These are phyloP conservation scores for Rhinichthys osculus DNA, from an alignment of 2,797 vertebrate species.

Conservation along the genomic window DNA sequence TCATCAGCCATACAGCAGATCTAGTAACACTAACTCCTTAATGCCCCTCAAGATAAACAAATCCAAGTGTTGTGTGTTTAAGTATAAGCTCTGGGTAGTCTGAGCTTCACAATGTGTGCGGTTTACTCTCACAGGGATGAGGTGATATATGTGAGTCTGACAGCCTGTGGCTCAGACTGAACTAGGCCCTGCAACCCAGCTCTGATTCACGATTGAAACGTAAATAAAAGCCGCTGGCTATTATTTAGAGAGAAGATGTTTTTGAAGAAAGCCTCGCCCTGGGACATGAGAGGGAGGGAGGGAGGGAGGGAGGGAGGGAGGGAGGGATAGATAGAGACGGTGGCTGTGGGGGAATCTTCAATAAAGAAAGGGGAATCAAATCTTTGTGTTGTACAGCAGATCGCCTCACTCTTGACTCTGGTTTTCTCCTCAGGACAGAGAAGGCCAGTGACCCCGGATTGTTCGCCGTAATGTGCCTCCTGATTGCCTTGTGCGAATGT, in stretches of 20 bases:
- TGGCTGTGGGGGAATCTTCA: not conserved
- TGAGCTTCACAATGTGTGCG: conserved; percentile 10
- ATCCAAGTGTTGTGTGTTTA: not conserved
- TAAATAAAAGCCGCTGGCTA: conserved; percentile 58
- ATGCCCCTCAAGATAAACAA: conserved; percentile 20
- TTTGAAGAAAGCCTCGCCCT: conserved; percentile 43
- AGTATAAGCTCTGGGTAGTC: not conserved
- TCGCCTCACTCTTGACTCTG: conserved; percentile 8
- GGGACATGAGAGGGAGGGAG: not conserved
- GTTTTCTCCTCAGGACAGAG: conserved; percentile 1
- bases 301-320: not conserved
- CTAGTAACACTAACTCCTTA: conserved; percentile 2
- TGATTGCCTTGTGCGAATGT: conserved; percentile 47
- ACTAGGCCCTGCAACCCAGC: conserved; percentile 26
- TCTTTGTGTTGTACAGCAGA: conserved; percentile 37
- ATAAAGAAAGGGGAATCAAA: conserved; percentile 22
- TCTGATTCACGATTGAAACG: conserved; percentile 56
- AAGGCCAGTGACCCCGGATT: conserved; percentile 35
- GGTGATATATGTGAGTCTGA: conserved; percentile 56
- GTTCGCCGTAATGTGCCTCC: conserved; percentile 46
- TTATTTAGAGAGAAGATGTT: conserved; percentile 51
- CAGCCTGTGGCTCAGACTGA: conserved; percentile 11
- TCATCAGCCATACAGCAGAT: not conserved
- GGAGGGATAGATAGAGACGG: too few species aligned
- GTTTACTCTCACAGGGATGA: conserved; percentile 28